These are phyloP conservation scores for Rhagoletis pomonella DNA, from an alignment of 1,140 invertebrate species.

Conservation along the genomic window DNA sequence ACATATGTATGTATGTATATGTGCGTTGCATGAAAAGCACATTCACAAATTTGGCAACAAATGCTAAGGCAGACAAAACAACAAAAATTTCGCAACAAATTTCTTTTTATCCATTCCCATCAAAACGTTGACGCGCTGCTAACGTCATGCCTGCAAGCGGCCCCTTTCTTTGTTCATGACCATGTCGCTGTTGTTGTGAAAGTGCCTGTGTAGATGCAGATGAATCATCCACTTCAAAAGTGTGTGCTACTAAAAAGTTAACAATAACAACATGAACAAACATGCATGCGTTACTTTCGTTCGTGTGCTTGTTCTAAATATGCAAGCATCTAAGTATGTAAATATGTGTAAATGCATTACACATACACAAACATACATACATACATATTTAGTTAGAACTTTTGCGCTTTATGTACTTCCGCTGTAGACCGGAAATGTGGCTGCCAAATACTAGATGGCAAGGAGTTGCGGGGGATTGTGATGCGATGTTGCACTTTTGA, in stretches of 20 bases:
- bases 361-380: background rate
- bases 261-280: background rate
- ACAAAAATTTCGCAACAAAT: background rate
- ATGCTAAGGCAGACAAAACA: background rate
- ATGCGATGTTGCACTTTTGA: constrained; percentile 37
- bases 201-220: background rate
- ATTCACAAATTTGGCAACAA: constrained; percentile 25
- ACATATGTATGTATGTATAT: background rate
- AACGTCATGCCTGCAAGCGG: background rate
- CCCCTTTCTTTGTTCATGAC: constrained; percentile 14
- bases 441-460: background rate
- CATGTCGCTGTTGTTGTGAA: background rate
- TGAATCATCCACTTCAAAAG: constrained; percentile 8
- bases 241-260: background rate
- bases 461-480: background rate
- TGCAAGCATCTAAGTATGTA: background rate
- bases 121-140: background rate
- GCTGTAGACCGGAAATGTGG: constrained; percentile 40
- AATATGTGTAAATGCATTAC: background rate
- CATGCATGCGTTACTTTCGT: background rate
- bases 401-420: background rate
- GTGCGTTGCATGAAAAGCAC: background rate
- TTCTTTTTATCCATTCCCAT: background rate
- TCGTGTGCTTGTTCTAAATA: background rate
- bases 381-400: background rate